A percentile compares a stretch with the other conserved stretches of the same genome.
These are phyloP conservation scores for Hylyphantes graminicola DNA, from an alignment of 1,140 invertebrate genomes.

Conservation along the genomic window DNA sequence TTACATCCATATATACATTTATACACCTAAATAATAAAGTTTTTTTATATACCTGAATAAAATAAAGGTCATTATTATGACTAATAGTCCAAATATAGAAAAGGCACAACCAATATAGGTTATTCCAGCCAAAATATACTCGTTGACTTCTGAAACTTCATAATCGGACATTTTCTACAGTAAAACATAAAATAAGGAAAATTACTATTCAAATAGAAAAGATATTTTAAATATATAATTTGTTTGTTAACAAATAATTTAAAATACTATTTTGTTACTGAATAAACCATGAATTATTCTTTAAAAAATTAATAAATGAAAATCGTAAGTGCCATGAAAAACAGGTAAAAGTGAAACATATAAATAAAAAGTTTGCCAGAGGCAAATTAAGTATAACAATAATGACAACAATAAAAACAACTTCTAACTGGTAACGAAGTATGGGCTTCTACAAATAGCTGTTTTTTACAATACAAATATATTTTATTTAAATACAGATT, in stretches of 20 bases:
- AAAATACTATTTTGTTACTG: too few relatives aligned
- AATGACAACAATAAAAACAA: neutral
- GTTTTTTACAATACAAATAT: neutral
- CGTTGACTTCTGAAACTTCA: constrained; percentile 10
- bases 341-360: neutral
- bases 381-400: neutral
- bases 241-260: too few relatives aligned
- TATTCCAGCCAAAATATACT: constrained; percentile 66
- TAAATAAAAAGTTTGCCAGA: too few relatives aligned
- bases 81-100: constrained; percentile 68
- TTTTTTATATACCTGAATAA: constrained; percentile 68
- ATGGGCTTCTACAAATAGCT: neutral
- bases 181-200: neutral
- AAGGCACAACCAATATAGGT: constrained; percentile 70
- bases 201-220: neutral
- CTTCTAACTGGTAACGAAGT: neutral
- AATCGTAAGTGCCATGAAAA: too few relatives aligned
- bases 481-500: neutral
- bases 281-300: too few relatives aligned
- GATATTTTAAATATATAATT: neutral
- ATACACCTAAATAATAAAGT: too few relatives aligned
- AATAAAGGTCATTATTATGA: constrained; percentile 70
- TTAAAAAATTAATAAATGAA: neutral
- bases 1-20: too few relatives aligned
- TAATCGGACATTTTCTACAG: neutral